Base-by-base conservation (phyloP, 2,797 vertebrate species). In the Chelon labrosus region DNA sequence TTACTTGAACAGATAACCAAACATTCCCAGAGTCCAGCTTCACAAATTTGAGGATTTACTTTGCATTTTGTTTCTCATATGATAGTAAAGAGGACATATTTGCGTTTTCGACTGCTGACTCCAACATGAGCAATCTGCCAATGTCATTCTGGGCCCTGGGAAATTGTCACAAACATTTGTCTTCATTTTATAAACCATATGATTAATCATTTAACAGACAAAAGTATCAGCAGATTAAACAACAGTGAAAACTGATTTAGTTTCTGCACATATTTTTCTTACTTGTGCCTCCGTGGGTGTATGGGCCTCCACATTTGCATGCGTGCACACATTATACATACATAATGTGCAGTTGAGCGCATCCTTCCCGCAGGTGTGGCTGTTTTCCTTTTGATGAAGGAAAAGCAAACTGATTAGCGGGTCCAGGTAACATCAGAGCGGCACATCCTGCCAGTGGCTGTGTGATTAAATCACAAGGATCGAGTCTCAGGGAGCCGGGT, bases 361-460 rank as follows among this genome's bases (percentile, higher is more conserved):
- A 59, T 68, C 73, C 22, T 53, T 65, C 66, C 49, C 59, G 65
- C 88, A 85, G 83, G 87, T 90, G 84, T 79, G 77, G 53, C 75
- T 75, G 75, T 66, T 89, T 90, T 85, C 44, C 77, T 85, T 87
- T 86, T 81, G 84, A 89, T 83, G 74, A 86, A 73, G 68, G 87
- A 72, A 86, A 90, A 82, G 81, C 72, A 86, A 86, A 88, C 83
- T 87, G 82, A 89, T 92, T 84, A 92, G 73, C 75, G 73, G 80
- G 76, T 75, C 70, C 85, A 85, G 82, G 75, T 80, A 85, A 89
- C 70, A 89, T 85, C 82, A 80, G 80, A 92, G 81, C 71, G 79
- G 75, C 61, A 47, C 57, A 74, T 71, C 79, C 79, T 55, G 49
- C 80, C 85, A 78, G 83, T 76, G 83, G 84, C 81, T 65, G 52